phyloP scores from a whole-genome alignment of 2,113 vertebrate species.

The Parotia lawesii region DNA sequence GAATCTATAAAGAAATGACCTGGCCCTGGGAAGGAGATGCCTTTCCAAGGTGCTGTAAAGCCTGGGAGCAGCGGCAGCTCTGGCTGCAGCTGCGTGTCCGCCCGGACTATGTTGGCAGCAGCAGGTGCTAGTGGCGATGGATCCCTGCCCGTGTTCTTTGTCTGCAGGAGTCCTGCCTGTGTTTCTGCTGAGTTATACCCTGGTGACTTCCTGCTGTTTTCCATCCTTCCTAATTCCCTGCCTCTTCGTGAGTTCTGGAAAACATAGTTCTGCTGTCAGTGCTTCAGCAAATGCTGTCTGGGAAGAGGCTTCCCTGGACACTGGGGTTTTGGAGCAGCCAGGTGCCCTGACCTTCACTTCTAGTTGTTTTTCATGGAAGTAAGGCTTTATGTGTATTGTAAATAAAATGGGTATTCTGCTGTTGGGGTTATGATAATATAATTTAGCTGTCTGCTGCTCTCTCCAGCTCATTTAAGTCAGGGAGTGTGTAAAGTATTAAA shows the following conservation, averaged over 20 bases:
- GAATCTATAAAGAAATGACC: not conserved
- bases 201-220: not conserved
- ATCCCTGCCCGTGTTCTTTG: not conserved
- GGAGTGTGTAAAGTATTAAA: not conserved
- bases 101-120: not conserved
- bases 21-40: not conserved
- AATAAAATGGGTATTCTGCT: not conserved
- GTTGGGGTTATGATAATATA: not conserved
- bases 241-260: not conserved
- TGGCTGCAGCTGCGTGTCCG: fast-evolving
- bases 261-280: not conserved
- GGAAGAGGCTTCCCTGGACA: not conserved
- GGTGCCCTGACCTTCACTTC: not conserved
- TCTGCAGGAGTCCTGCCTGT: not conserved
- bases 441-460: not conserved
- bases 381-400: not conserved
- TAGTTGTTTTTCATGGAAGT: not conserved
- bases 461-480: not conserved
- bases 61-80: not conserved
- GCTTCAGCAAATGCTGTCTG: not conserved
- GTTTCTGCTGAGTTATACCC: not conserved
- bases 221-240: not conserved
- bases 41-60: not conserved
- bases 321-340: not conserved
- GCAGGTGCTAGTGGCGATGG: fast-evolving